phyloP scores from a whole-genome alignment of 2,113 vertebrate genomes.

The Ptyas mucosa region DNA sequence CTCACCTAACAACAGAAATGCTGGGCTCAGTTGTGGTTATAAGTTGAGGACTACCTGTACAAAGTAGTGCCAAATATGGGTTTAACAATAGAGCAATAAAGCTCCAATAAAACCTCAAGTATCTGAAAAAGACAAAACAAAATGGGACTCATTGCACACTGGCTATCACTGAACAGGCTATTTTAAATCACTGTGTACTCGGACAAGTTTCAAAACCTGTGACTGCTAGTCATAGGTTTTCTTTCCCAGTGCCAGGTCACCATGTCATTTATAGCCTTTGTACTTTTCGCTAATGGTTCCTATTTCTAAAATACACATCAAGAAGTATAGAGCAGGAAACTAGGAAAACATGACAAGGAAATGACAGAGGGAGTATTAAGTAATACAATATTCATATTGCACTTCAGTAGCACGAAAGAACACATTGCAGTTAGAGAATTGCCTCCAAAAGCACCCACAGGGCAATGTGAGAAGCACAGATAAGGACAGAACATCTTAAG shows the following conservation, averaged over 20 bases:
- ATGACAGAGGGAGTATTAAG: background rate
- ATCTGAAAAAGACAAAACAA: background rate
- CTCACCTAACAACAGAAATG: background rate
- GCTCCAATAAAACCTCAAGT: background rate
- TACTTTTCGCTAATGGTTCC: background rate
- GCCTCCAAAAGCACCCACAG: background rate
- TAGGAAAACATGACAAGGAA: fast-evolving
- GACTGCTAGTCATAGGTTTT: background rate
- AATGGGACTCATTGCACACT: slow-evolving; percentile 3
- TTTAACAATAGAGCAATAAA: slow-evolving; percentile 9
- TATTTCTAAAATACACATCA: background rate
- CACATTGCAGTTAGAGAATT: background rate
- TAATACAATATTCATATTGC: background rate
- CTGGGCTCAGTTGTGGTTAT: background rate
- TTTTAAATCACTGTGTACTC: slow-evolving; percentile 12
- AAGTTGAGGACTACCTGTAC: background rate
- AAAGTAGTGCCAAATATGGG: background rate
- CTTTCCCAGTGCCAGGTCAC: background rate
- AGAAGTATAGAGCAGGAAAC: background rate
- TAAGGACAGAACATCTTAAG: background rate
- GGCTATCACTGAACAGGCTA: background rate
- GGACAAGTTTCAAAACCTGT: slow-evolving; percentile 7
- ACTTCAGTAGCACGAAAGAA: background rate
- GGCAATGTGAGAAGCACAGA: background rate
- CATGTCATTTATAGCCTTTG: background rate